Base-by-base conservation (phyloP, 2,888 invertebrate genomes). In the Leptodirus hochenwartii region DNA sequence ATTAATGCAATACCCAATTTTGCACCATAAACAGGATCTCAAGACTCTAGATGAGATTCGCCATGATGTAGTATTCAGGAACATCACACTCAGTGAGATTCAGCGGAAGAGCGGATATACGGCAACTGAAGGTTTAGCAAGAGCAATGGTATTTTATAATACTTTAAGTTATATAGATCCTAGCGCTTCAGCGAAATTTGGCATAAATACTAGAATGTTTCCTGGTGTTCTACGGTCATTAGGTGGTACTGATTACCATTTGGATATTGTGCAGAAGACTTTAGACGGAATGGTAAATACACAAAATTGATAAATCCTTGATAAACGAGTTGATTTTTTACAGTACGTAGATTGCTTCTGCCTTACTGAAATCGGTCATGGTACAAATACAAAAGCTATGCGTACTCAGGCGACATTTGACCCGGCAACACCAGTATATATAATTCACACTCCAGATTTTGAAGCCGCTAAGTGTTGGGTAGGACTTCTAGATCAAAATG, bases 361-460 rank as follows among this genome's bases (percentile, higher is more conserved):
- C 1, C 51, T 91, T 26, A 91, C 91, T 0, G 93, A 93, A 55
- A 69, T 91, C 5, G 69, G 79, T 1, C 91, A 93, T 50, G 93
- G 91, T 1, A 85, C 85, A 14, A 91, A 93, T 50, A 81, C 85
- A 0, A 76, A 77, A 45, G 77, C 75, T 3, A 79, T 91, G 77
- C 64, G 77, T 42, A 88, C 88, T 0, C 75, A 71, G 0, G 90
- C 88, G 0, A 81, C 73, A 0, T 91, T 77, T 51, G 69, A 82
- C 45, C 65, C 72, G 1, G 61, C 64, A 33, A 74, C 67, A 6
- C 64, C 70, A 51, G 69, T 70, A 47, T 67, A 87, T 59, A 52
- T 87, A 45, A 61, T 82, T 44, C 61, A 78, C 49, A 64, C 77
- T 31, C 73, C 87, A 36, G 61, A 70, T 60, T 64, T 87, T 60